phyloP scores from a whole-genome alignment of 2,888 invertebrate genomes.

The Heliconius cydno region DNA sequence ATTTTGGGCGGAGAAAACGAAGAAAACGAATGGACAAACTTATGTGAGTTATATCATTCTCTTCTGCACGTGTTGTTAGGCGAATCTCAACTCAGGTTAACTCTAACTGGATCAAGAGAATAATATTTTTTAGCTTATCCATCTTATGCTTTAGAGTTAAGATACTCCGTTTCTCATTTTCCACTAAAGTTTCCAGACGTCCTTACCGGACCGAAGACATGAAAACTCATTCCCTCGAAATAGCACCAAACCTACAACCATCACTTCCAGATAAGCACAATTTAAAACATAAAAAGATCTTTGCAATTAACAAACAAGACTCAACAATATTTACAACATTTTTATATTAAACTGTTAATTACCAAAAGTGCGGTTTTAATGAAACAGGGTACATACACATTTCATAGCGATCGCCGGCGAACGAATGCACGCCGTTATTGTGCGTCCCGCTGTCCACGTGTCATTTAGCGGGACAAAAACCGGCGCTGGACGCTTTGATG shows the following conservation, averaged over 20 bases:
- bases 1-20: no score
- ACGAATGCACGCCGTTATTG: conserved; percentile 47
- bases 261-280: neutral
- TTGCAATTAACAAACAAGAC: neutral
- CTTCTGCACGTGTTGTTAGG: no score
- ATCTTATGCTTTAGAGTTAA: no score
- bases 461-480: conserved; percentile 46
- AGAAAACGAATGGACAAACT: no score
- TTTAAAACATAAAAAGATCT: neutral
- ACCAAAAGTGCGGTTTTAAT: conserved; percentile 56
- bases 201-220: neutral
- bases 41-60: no score
- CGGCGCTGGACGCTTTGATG: conserved; percentile 38
- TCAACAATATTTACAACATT: conserved; percentile 2
- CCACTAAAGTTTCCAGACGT: no score
- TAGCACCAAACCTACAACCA: neutral
- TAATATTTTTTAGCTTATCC: no score
- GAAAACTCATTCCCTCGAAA: neutral
- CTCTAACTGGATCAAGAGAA: no score
- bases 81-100: no score
- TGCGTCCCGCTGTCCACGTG: conserved; percentile 43
- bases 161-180: no score
- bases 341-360: conserved; percentile 28
- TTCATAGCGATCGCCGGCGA: conserved; percentile 41
- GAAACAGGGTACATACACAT: conserved; percentile 49